Evolutionary conservation across 1,140 invertebrate species (phyloP).

Genomic region (Chionoecetes opilio): DNA sequence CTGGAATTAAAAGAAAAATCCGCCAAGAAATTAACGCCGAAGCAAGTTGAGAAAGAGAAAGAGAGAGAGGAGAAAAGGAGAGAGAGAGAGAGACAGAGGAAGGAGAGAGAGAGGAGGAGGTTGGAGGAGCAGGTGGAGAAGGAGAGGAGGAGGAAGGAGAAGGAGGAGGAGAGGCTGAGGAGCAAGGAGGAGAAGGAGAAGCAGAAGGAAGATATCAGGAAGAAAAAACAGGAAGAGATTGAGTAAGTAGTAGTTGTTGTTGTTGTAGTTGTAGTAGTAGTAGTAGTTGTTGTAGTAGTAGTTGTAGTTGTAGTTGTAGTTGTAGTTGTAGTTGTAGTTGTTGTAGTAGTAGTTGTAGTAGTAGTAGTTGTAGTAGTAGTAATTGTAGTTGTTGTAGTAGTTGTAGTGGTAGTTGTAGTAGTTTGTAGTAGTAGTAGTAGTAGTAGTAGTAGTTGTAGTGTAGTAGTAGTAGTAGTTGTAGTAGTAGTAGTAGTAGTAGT

Average conservation of each 20-base stretch:
- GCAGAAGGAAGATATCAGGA: conserved; percentile 35
- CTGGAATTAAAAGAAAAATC: not conserved
- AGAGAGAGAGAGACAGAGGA: conserved; percentile 69
- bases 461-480: not conserved
- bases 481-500: conserved; percentile 1
- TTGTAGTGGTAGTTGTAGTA: not conserved
- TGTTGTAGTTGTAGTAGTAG: not conserved
- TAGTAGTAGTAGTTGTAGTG: conserved; percentile 2
- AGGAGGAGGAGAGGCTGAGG: conserved; percentile 68
- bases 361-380: no score
- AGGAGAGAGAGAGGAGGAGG: conserved; percentile 77
- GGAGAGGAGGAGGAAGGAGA: conserved; percentile 2
- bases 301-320: not conserved
- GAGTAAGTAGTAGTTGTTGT: no score
- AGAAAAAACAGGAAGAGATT: conserved; percentile 56
- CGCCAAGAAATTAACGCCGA: not conserved
- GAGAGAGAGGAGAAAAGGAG: conserved; percentile 40
- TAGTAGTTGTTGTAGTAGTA: not conserved
- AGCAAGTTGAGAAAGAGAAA: not conserved
- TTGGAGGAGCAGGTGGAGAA: conserved; percentile 69
- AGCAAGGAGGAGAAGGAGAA: conserved; percentile 75
- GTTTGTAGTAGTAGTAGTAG: conserved; percentile 15
- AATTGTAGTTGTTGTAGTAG: no score
- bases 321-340: no score
- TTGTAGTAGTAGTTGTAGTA: no score